Percentiles rank a stretch among this genome's conserved stretches.
These are phyloP conservation scores for Cepaea hortensis DNA, from an alignment of 2,888 invertebrate species.

Conservation along the genomic window DNA sequence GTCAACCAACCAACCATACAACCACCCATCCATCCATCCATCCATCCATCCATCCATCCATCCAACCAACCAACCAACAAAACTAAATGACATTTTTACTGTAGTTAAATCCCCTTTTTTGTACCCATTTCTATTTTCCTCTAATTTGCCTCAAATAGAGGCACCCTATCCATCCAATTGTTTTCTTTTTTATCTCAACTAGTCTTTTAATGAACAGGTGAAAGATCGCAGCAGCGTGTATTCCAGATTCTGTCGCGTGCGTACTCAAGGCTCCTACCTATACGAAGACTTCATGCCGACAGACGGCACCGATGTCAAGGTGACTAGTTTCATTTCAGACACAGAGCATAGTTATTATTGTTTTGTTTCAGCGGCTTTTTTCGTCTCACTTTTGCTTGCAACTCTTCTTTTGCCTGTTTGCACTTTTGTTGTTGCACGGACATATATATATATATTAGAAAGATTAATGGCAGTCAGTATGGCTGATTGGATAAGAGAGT, in stretches of 20 bases:
- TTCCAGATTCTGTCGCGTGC: slow-evolving; percentile 91
- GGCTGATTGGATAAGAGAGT: too few relatives aligned
- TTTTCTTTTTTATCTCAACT: slow-evolving; percentile 30
- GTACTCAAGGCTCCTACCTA: slow-evolving; percentile 98
- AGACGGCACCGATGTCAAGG: slow-evolving; percentile 90
- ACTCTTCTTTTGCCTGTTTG: neutral
- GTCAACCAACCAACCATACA: too few relatives aligned
- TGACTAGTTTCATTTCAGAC: slow-evolving; percentile 59
- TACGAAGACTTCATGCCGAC: slow-evolving; percentile 99
- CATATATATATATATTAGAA: too few relatives aligned
- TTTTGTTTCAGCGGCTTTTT: neutral
- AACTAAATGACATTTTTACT: too few relatives aligned
- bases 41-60: too few relatives aligned
- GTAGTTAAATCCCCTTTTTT: neutral
- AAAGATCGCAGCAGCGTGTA: slow-evolving; percentile 99
- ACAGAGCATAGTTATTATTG: neutral
- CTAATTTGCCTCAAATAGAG: neutral
- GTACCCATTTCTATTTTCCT: neutral
- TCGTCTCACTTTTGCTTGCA: neutral
- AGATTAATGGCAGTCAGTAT: too few relatives aligned
- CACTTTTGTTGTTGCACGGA: neutral
- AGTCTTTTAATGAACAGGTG: slow-evolving; percentile 82
- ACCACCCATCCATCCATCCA: too few relatives aligned
- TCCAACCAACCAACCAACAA: too few relatives aligned
- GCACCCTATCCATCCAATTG: slow-evolving; percentile 1